Evolutionary conservation across 2,888 invertebrate species (phyloP).

Genomic region (Scaptomyza parva): DNA sequence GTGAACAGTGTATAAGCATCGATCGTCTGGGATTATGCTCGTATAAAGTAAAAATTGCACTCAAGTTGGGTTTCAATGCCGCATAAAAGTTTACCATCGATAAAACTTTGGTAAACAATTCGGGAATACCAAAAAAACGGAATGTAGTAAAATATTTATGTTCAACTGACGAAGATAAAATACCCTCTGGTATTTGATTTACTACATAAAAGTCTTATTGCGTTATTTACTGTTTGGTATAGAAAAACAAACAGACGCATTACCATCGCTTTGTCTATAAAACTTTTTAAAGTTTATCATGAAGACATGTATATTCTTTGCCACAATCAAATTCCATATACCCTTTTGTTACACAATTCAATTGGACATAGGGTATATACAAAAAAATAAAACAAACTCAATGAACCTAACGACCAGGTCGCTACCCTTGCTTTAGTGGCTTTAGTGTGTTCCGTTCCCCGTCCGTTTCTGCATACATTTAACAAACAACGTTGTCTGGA

Average conservation of each 20-base stretch:
- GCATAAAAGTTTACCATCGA: constrained; percentile 66
- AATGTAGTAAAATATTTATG: not conserved
- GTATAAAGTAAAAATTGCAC: constrained; percentile 32
- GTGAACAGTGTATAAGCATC: constrained; percentile 48
- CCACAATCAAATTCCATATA: not conserved
- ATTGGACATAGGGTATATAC: not conserved
- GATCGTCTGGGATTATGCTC: constrained; percentile 38
- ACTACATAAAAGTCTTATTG: not conserved
- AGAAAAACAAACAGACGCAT: not conserved
- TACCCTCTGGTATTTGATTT: not conserved
- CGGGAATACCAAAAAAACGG: constrained; percentile 46
- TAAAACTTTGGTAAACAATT: constrained; percentile 67
- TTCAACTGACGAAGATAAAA: not conserved
- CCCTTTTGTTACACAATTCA: not conserved
- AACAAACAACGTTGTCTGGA: constrained; percentile 63
- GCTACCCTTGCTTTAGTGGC: constrained; percentile 56
- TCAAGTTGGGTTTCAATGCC: constrained; percentile 52
- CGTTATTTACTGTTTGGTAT: not conserved
- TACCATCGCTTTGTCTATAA: no score
- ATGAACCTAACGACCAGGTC: constrained; percentile 42
- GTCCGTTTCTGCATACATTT: constrained; percentile 49
- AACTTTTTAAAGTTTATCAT: no score
- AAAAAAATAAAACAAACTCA: constrained; percentile 15
- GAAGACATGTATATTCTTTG: not conserved
- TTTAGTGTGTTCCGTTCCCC: constrained; percentile 8